Percentiles rank a stretch among this genome's conserved stretches.
phyloP scores from a whole-genome alignment of 2,888 invertebrate genomes.

The Lycocerus yunnanus region DNA sequence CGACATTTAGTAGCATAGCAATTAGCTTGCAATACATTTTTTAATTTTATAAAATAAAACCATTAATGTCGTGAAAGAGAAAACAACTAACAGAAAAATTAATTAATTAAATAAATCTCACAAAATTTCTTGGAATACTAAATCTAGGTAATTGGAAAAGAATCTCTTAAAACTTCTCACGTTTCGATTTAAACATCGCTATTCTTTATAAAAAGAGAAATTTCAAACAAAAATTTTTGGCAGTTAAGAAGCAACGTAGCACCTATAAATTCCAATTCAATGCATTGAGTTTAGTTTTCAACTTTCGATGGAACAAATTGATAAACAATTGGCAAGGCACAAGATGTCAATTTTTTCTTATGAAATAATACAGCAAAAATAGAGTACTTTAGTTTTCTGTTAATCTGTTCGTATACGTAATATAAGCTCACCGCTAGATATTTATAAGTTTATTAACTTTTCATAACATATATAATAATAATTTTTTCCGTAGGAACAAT shows the following conservation, averaged over 20 bases:
- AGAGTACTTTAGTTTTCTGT: no score
- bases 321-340: neutral
- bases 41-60: neutral
- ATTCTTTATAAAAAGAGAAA: neutral
- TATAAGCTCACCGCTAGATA: no score
- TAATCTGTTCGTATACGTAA: no score
- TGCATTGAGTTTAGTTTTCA: no score
- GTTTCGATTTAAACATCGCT: neutral
- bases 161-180: neutral
- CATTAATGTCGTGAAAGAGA: neutral
- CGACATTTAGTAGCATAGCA: no score
- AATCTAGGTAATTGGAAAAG: neutral
- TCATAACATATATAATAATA: neutral
- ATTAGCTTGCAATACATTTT: neutral
- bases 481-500: slow-evolving; percentile 64
- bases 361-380: no score
- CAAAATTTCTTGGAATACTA: neutral
- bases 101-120: neutral
- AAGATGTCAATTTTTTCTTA: no score
- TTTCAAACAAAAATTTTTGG: neutral
- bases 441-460: neutral
- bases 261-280: no score
- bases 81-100: neutral
- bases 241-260: neutral
- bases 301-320: neutral